Evolutionary conservation across 2,797 vertebrate species (phyloP).

Genomic region (Muscicapa striata): DNA sequence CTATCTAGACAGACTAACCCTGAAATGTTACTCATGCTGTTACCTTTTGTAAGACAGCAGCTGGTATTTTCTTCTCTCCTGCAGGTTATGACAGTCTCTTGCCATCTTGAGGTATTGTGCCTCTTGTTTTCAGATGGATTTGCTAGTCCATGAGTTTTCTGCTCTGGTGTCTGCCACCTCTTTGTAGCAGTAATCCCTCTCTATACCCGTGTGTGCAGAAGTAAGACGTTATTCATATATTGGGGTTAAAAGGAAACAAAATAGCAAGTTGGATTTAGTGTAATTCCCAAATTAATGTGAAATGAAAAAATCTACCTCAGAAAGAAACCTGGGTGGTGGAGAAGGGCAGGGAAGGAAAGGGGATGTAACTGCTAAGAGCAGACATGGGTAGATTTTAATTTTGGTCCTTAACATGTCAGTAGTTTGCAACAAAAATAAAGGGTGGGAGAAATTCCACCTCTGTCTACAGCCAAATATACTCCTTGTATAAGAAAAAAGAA

Average conservation of each 20-base stretch:
- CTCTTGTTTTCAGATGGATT: neutral
- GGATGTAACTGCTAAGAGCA: neutral
- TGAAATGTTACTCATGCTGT: neutral
- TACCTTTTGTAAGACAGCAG: constrained; percentile 5
- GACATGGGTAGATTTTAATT: neutral
- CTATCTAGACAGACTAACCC: neutral
- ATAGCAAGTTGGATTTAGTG: neutral
- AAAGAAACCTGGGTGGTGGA: neutral
- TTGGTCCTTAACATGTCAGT: neutral
- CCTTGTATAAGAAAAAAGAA: neutral
- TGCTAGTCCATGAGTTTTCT: neutral
- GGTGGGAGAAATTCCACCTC: neutral
- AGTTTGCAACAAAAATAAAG: neutral
- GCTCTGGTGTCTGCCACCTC: neutral
- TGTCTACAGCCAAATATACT: neutral
- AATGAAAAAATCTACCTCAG: neutral
- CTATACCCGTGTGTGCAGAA: neutral
- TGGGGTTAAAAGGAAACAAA: neutral
- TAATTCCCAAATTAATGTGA: neutral
- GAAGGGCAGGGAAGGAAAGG: neutral
- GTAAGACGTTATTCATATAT: neutral
- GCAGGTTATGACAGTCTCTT: neutral
- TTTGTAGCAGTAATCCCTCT: neutral
- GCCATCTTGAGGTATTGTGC: neutral
- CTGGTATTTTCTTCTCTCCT: constrained; percentile 3